phyloP scores from a whole-genome alignment of 2,113 vertebrate genomes.

The Limnothrissa miodon region DNA sequence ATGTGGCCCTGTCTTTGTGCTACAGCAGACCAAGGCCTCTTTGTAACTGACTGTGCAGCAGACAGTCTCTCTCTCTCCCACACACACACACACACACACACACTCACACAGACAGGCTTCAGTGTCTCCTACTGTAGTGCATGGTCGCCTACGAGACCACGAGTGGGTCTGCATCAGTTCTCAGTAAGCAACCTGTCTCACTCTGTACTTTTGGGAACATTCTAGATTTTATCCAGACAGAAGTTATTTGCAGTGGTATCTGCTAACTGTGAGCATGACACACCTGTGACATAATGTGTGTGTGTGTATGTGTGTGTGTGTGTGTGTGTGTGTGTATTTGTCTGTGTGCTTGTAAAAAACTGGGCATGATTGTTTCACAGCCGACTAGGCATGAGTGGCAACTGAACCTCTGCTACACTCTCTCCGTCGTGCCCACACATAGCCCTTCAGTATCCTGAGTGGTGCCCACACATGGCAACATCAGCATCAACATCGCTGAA shows the following conservation, averaged over 20 bases:
- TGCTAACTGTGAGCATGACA: too few species aligned
- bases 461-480: neutral
- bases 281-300: neutral
- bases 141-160: neutral
- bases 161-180: neutral
- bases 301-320: slow-evolving; percentile 11
- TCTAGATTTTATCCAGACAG: too few species aligned
- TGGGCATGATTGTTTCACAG: neutral
- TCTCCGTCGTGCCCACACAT: neutral
- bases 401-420: neutral
- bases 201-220: too few species aligned
- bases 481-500: too few species aligned
- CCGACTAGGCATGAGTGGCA: neutral
- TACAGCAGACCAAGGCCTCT: neutral
- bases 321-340: slow-evolving; percentile 4
- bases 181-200: too few species aligned
- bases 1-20: slow-evolving; percentile 11
- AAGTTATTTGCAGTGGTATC: too few species aligned
- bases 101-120: neutral
- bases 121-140: neutral
- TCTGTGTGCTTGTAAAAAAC: neutral
- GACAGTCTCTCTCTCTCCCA: neutral
- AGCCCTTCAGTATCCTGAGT: neutral
- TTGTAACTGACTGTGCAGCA: neutral
- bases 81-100: neutral